Percentiles rank a stretch among this genome's conserved stretches.
phyloP scores from a whole-genome alignment of 2,888 invertebrate genomes.

The Cryptus viduatorius region DNA sequence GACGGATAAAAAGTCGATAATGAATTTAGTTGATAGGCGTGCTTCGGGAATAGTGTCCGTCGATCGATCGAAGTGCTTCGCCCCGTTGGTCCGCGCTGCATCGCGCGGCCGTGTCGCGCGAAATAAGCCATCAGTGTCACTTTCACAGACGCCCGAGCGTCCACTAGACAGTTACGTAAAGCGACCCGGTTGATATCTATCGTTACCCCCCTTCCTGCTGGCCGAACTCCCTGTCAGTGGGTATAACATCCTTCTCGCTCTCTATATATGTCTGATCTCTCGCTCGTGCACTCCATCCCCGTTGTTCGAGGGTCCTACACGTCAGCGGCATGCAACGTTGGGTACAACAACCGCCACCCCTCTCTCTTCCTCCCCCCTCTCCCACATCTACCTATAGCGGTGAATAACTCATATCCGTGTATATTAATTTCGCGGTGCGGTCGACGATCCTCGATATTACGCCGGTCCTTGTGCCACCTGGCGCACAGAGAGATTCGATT shows the following conservation, averaged over 20 bases:
- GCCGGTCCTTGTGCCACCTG: slow-evolving; percentile 70
- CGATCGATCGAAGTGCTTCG: slow-evolving; percentile 38
- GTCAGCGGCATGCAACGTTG: slow-evolving; percentile 78
- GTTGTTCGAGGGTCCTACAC: slow-evolving; percentile 80
- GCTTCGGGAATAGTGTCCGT: slow-evolving; percentile 6
- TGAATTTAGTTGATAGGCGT: slow-evolving; percentile 49
- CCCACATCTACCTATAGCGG: slow-evolving; percentile 54
- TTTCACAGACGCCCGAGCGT: slow-evolving; percentile 79
- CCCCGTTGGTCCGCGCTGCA: slow-evolving; percentile 22
- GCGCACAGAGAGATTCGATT: slow-evolving; percentile 46
- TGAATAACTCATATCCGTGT: slow-evolving; percentile 82
- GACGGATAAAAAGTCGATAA: slow-evolving; percentile 50
- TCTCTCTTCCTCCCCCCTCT: slow-evolving; percentile 25
- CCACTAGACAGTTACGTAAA: slow-evolving; percentile 82
- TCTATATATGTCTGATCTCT: slow-evolving; percentile 63
- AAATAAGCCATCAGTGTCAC: slow-evolving; percentile 82
- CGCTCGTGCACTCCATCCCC: slow-evolving; percentile 72
- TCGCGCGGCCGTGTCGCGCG: slow-evolving; percentile 54
- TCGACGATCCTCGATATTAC: slow-evolving; percentile 76
- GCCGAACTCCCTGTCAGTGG: slow-evolving; percentile 65
- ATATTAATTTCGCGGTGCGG: slow-evolving; percentile 77
- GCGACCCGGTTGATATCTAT: slow-evolving; percentile 79
- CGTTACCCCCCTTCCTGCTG: slow-evolving; percentile 67
- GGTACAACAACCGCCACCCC: slow-evolving; percentile 56
- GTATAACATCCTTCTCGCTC: slow-evolving; percentile 68